Conservation (phyloP, 2,797 vertebrate genomes). For the Enteromius unitaeniatus region DNA sequence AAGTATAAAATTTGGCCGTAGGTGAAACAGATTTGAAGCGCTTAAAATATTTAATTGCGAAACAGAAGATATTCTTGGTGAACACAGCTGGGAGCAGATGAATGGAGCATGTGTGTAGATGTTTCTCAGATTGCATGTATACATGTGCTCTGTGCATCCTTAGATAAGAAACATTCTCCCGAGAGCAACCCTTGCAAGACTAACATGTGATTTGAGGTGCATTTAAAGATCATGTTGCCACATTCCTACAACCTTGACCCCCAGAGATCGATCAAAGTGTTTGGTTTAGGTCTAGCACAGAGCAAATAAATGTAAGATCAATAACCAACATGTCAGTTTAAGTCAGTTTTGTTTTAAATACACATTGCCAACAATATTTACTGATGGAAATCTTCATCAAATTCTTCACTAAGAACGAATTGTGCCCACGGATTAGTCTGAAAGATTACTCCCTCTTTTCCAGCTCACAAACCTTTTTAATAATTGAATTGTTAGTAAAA, state of each 20-base stretch:
- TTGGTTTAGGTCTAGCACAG: conserved; percentile 3
- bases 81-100: conserved; percentile 15
- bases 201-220: background rate
- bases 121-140: conserved; percentile 16
- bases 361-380: background rate
- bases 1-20: background rate
- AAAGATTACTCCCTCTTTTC: too few species aligned
- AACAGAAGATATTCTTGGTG: background rate
- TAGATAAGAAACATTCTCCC: background rate
- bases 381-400: background rate
- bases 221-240: background rate
- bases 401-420: background rate
- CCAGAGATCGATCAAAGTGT: conserved; percentile 10
- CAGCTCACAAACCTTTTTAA: too few species aligned
- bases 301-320: conserved; percentile 9
- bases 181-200: background rate
- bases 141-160: conserved; percentile 5
- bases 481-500: too few species aligned
- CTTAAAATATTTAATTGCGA: conserved; percentile 13
- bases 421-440: background rate
- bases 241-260: background rate
- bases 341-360: conserved; percentile 2
- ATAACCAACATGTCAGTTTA: background rate
- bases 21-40: conserved; percentile 2
- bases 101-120: background rate